These are phyloP conservation scores for Ageneiosus marmoratus DNA, from an alignment of 2,113 vertebrate genomes.

Conservation along the genomic window DNA sequence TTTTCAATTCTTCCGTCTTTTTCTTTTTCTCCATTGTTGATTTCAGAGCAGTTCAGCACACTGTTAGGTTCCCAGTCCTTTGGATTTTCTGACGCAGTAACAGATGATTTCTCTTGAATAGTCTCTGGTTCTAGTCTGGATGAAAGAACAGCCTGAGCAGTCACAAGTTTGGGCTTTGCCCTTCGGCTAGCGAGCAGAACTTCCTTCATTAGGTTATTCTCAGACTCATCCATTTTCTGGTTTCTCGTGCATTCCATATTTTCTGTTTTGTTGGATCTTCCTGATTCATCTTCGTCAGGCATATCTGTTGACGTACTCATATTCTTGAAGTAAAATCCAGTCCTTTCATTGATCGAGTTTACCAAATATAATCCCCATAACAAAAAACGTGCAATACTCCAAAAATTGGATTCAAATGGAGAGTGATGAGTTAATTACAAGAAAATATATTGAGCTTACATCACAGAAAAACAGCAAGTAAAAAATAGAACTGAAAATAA, in stretches of 20 bases:
- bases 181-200: slow-evolving; percentile 12
- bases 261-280: background rate
- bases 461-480: background rate
- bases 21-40: slow-evolving; percentile 20
- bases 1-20: slow-evolving; percentile 30
- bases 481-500: background rate
- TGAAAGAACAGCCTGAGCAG: slow-evolving; percentile 36
- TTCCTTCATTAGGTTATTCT: background rate
- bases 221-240: background rate
- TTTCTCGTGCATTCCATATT: background rate
- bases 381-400: background rate
- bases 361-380: background rate
- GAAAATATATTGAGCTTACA: background rate
- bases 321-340: slow-evolving; percentile 17
- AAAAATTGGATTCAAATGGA: background rate
- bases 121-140: slow-evolving; percentile 32
- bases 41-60: background rate
- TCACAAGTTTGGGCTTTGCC: slow-evolving; percentile 46
- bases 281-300: background rate
- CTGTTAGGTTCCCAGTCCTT: background rate
- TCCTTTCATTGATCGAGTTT: slow-evolving; percentile 30
- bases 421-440: background rate
- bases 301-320: slow-evolving; percentile 14
- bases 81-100: background rate
- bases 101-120: slow-evolving; percentile 15